Evolutionary conservation across 2,888 invertebrate species (phyloP).

Genomic region (Bibio marci): DNA sequence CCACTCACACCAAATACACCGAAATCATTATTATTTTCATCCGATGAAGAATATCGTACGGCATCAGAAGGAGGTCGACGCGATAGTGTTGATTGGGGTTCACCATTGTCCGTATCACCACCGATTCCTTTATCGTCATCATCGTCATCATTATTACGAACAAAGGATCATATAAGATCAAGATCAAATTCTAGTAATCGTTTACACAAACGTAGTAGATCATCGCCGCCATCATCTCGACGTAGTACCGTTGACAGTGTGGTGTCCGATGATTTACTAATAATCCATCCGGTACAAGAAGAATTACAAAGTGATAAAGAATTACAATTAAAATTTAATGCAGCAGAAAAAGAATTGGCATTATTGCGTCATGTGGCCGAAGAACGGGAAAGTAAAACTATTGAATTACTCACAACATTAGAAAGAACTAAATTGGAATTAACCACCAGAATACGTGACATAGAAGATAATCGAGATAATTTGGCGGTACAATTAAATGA

Average conservation of each 20-base stretch:
- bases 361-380: slow-evolving; percentile 56
- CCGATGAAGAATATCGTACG: slow-evolving; percentile 74
- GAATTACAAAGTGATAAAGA: slow-evolving; percentile 33
- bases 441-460: slow-evolving; percentile 49
- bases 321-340: slow-evolving; percentile 49
- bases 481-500: slow-evolving; percentile 43
- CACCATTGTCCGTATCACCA: slow-evolving; percentile 46
- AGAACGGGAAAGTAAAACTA: slow-evolving; percentile 54
- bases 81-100: slow-evolving; percentile 73
- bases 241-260: slow-evolving; percentile 47
- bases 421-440: slow-evolving; percentile 64
- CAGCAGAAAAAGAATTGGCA: slow-evolving; percentile 55
- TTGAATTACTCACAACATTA: slow-evolving; percentile 56
- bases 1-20: slow-evolving; percentile 46
- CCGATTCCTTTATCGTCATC: slow-evolving; percentile 37
- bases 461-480: slow-evolving; percentile 49
- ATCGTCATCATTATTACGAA: slow-evolving; percentile 21
- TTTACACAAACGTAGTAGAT: slow-evolving; percentile 40
- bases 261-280: slow-evolving; percentile 35
- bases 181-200: slow-evolving; percentile 33
- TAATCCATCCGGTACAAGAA: slow-evolving; percentile 22
- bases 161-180: slow-evolving; percentile 40
- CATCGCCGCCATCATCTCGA: slow-evolving; percentile 40
- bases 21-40: slow-evolving; percentile 56
- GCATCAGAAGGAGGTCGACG: slow-evolving; percentile 70